Base-by-base conservation (phyloP, 2,797 vertebrate genomes). In the Alcedo quadribrachys region DNA sequence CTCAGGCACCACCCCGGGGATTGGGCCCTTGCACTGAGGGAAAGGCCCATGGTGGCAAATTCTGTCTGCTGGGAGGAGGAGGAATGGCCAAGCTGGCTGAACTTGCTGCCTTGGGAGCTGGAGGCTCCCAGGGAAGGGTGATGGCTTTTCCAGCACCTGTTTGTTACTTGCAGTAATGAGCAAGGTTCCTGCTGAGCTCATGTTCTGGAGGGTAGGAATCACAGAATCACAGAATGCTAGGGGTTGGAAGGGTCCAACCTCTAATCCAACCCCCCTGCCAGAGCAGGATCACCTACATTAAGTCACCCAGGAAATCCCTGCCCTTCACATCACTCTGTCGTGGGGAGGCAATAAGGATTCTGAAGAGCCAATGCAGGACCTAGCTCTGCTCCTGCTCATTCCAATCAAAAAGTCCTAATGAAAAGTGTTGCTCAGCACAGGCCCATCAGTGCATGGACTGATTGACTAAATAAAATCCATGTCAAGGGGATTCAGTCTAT, bases 1-100 rank as follows among this genome's bases (percentile, higher is more conserved):
- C 16, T 10, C n/a, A 54, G 70, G 9, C 40, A n/a, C 8, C 17
- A 32, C 2, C 9, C 5, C 8, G 10, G 5, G 0, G 6, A 45
- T 6, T 12, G 24, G 11, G 58, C 33, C 40, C 55, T 2, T 5
- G 30, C 55, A 51, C 32, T 5, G 8, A 78, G 12, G 15, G 30
- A 69, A 73, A 46, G 61, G 21, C 61, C 51, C 33, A 10, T 3
- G 3, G 21, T 13, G 22, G 25, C 15, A n/a, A 12, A 37, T 32
- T 4, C 37, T 6, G 6, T 13, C n/a, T 58, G 45, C 30, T 70
- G 46, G 0, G 2, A 70, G 51, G 22, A 28, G 25, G 8, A 54
- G 8, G 12, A 75, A 51, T 0, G 2, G 20, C 35, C 35, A 51
- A 67, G 42, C 3, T 35, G 37, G 50, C 37, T 55, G 35, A 75